These are phyloP conservation scores for Gambelia wislizenii DNA, from an alignment of 2,797 vertebrate species.

Conservation along the genomic window DNA sequence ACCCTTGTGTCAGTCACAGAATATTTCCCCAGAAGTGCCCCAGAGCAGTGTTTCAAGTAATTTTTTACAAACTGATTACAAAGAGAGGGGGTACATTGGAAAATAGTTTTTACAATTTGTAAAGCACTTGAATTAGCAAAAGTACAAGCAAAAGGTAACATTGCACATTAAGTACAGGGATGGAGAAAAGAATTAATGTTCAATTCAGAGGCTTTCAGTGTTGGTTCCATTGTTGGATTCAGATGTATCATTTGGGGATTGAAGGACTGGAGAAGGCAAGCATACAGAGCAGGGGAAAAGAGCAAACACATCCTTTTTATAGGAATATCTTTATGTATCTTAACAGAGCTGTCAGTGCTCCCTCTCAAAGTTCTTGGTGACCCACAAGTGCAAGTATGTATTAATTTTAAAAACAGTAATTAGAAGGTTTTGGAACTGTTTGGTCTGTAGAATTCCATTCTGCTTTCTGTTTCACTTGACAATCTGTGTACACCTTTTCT, in stretches of 20 bases:
- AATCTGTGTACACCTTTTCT: constrained; percentile 13
- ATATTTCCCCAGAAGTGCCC: background rate
- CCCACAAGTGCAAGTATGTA: background rate
- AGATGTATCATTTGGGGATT: background rate
- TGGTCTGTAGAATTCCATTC: constrained; percentile 3
- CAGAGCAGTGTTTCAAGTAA: background rate
- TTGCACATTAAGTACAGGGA: background rate
- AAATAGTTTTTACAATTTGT: background rate
- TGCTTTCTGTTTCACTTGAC: background rate
- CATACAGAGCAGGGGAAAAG: background rate
- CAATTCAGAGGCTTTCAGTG: background rate
- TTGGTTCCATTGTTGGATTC: no score
- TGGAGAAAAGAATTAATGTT: background rate
- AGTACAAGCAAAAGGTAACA: background rate
- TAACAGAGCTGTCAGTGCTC: background rate
- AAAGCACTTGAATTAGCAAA: background rate
- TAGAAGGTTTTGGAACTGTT: background rate
- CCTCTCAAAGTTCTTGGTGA: background rate
- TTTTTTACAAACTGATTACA: background rate
- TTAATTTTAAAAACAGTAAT: background rate
- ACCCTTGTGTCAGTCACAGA: background rate
- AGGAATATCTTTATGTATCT: background rate
- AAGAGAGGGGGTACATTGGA: no score
- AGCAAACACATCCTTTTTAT: background rate
- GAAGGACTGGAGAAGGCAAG: background rate